A percentile compares a stretch with the other conserved stretches of the same genome.
phyloP scores from a whole-genome alignment of 2,113 vertebrate species.

The Jaculus jaculus region DNA sequence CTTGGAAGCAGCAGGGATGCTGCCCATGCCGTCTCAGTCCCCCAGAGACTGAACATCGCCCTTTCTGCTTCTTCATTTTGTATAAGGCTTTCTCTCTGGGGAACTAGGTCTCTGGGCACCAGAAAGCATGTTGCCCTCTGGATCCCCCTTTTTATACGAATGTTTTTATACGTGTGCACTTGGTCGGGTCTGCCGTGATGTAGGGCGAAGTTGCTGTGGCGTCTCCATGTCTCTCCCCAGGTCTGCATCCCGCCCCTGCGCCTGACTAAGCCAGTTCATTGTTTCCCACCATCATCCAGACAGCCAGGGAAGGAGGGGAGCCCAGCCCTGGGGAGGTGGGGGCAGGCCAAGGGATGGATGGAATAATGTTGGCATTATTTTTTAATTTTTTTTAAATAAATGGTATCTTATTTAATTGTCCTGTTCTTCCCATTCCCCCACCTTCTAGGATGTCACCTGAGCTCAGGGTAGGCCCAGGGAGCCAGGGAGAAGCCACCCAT shows the following conservation, averaged over 20 bases:
- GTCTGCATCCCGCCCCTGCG: neutral
- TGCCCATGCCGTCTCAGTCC: neutral
- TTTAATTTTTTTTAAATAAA: slow-evolving; percentile 81
- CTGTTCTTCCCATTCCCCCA: slow-evolving; percentile 69
- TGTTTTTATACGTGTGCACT: slow-evolving; percentile 76
- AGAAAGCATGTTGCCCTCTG: slow-evolving; percentile 53
- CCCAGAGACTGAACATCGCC: fast-evolving
- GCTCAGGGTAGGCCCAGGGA: neutral
- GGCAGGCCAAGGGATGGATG: slow-evolving; percentile 50
- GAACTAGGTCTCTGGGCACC: slow-evolving; percentile 40
- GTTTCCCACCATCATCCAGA: neutral
- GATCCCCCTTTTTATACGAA: slow-evolving; percentile 57
- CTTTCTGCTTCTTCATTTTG: slow-evolving; percentile 52
- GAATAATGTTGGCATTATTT: slow-evolving; percentile 78
- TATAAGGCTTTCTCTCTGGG: slow-evolving; percentile 46
- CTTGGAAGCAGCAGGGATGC: neutral
- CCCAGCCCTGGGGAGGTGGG: slow-evolving; percentile 23
- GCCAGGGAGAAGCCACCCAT: neutral
- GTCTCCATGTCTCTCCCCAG: neutral
- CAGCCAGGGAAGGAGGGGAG: neutral
- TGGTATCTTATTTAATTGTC: slow-evolving; percentile 77
- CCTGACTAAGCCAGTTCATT: slow-evolving; percentile 21
- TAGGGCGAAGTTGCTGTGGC: slow-evolving; percentile 71
- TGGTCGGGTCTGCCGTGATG: slow-evolving; percentile 74
- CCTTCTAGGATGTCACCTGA: slow-evolving; percentile 38